Evolutionary conservation across 2,888 invertebrate species (phyloP).

Genomic region (Euzetes globulus): DNA sequence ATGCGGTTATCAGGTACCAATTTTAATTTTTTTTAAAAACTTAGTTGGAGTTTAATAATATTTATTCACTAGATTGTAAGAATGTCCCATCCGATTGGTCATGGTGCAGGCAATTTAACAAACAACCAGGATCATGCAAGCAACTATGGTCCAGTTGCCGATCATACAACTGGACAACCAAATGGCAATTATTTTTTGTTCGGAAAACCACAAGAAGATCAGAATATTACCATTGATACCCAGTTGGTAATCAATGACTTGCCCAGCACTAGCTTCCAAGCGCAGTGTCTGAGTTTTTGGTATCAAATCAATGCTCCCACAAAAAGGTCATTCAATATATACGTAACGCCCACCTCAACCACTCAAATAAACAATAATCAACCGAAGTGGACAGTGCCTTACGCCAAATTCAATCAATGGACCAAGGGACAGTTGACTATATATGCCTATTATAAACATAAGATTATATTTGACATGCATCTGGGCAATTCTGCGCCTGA

Average conservation of each 20-base stretch:
- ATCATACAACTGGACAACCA: constrained; percentile 7
- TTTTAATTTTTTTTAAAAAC: too few relatives aligned
- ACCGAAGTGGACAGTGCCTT: too few relatives aligned
- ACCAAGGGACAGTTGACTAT: too few relatives aligned
- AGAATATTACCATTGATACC: constrained; percentile 37
- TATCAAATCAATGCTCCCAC: constrained; percentile 45
- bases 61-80: too few relatives aligned
- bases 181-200: constrained; percentile 24
- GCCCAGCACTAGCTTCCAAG: constrained; percentile 1
- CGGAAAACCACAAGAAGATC: not conserved
- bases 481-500: not conserved
- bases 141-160: not conserved
- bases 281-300: constrained; percentile 44
- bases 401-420: constrained; percentile 31
- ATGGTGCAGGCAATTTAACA: too few relatives aligned
- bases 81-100: too few relatives aligned
- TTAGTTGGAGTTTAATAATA: too few relatives aligned
- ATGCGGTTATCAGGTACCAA: not conserved
- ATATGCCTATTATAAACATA: too few relatives aligned
- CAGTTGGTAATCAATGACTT: constrained; percentile 37
- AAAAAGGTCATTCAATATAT: constrained; percentile 38
- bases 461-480: too few relatives aligned
- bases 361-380: constrained; percentile 21
- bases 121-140: too few relatives aligned
- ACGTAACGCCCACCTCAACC: not conserved